These are phyloP conservation scores for Echinarachnius parma DNA, from an alignment of 53 echinoderm and acorn worm species.

Conservation along the genomic window DNA sequence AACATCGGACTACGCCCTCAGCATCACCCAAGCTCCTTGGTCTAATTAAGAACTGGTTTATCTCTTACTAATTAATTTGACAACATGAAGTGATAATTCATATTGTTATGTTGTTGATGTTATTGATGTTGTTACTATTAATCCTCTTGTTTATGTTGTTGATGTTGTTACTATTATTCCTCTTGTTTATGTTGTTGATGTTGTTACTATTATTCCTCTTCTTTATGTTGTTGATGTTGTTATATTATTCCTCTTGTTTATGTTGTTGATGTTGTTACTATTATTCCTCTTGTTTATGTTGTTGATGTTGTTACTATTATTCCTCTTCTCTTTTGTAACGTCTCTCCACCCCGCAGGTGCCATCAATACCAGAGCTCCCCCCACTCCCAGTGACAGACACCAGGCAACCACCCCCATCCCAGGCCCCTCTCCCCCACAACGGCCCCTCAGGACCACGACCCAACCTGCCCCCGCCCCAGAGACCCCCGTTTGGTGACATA, in stretches of 20 bases:
- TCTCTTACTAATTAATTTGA: no score
- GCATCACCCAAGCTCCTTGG: no score
- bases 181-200: no score
- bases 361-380: background rate
- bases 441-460: conserved; percentile 44
- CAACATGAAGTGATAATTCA: no score
- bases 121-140: no score
- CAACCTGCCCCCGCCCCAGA: conserved; percentile 51
- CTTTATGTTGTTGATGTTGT: no score
- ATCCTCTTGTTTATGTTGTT: no score
- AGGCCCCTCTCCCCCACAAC: background rate
- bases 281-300: background rate
- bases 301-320: background rate
- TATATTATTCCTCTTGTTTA: background rate
- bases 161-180: no score
- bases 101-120: no score
- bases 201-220: no score
- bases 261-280: background rate
- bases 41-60: no score
- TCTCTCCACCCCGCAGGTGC: background rate
- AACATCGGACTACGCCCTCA: no score
- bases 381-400: conserved; percentile 5
- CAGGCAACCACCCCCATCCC: background rate
- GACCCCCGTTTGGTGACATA: conserved; percentile 14
- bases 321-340: background rate